Conservation (phyloP, 2,113 vertebrate genomes). For the Glareola pratincola region DNA sequence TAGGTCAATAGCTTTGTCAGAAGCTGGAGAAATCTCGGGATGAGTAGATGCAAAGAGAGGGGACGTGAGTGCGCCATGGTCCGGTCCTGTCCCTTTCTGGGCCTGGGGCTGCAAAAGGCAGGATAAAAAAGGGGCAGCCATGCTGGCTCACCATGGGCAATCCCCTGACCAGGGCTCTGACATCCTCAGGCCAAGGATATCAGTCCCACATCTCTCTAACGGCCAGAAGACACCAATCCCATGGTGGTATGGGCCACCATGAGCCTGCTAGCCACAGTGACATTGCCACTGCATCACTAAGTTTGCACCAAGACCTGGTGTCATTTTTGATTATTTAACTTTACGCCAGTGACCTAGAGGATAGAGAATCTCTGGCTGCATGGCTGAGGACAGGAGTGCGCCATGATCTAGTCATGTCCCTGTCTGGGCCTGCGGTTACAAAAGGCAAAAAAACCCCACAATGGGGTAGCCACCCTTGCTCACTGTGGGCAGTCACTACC, state of each 20-base stretch:
- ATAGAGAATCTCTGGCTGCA: no score
- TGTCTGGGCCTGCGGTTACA: background rate
- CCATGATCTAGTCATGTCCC: background rate
- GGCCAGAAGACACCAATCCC: background rate
- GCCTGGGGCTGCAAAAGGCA: background rate
- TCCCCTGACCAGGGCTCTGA: background rate
- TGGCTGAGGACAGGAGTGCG: background rate
- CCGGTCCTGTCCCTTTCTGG: background rate
- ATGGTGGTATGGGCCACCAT: background rate
- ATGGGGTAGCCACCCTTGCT: no score
- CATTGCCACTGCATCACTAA: background rate
- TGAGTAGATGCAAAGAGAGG: no score
- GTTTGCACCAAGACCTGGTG: background rate
- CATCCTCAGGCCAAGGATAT: no score
- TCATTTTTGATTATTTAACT: background rate
- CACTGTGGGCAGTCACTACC: no score
- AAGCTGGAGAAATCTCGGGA: background rate
- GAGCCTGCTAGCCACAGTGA: background rate
- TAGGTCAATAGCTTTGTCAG: accelerated
- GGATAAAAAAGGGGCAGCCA: background rate
- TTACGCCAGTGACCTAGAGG: background rate
- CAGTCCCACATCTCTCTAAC: background rate
- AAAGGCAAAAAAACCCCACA: no score
- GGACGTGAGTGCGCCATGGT: accelerated
- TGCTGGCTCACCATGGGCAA: background rate